Evolutionary conservation across 2,797 vertebrate genomes (phyloP).

Genomic region (Melanotaenia nigrans): DNA sequence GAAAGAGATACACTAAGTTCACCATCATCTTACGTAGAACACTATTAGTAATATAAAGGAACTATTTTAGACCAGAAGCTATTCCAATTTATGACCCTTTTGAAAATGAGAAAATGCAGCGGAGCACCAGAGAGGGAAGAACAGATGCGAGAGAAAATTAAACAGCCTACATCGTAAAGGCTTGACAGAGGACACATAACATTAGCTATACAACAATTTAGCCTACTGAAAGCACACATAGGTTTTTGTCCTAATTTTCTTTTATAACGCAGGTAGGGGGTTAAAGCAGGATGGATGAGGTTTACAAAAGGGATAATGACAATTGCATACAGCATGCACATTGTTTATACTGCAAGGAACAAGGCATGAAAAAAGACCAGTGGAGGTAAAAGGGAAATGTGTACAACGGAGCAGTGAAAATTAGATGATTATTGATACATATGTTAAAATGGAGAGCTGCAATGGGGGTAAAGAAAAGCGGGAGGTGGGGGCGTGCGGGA

Average conservation of each 20-base stretch:
- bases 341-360: not conserved
- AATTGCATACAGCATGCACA: not conserved
- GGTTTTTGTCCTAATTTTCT: not conserved
- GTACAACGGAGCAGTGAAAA: not conserved
- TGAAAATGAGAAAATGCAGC: not conserved
- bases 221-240: not conserved
- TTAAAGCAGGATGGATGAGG: not conserved
- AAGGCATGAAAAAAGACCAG: not conserved
- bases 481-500: conserved; percentile 10
- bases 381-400: not conserved
- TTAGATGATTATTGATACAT: not conserved
- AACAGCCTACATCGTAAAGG: not conserved
- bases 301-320: not conserved
- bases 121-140: not conserved
- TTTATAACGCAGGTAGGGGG: too few relatives aligned
- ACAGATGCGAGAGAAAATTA: not conserved
- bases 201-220: not conserved
- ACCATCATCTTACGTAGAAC: conserved; percentile 1
- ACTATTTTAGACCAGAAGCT: too few relatives aligned
- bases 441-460: not conserved
- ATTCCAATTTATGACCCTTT: not conserved
- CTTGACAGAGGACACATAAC: not conserved
- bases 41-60: not conserved
- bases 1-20: not conserved
- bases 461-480: not conserved